Evolutionary conservation across 2,888 invertebrate genomes (phyloP), one percentile per base, ranked within the genome.

Genomic region (Idaea straminata): DNA sequence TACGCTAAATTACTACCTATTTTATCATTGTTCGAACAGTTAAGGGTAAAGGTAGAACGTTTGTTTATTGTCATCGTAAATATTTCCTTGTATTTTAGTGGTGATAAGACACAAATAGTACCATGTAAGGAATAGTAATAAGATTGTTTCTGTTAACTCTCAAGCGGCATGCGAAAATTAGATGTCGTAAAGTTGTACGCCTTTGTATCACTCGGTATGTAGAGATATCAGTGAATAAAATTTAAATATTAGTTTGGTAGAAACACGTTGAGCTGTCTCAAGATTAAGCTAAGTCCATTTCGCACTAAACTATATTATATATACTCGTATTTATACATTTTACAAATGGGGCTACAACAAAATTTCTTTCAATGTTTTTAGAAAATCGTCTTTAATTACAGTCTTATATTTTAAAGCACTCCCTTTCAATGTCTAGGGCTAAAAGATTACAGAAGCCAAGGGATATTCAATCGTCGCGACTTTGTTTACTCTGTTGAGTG

Each of bases 401-500:
- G 47, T 47, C 47, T 47, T 47, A 47, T 47, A 47, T 47, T 47
- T 47, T 47, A 47, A 47, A 47, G 13, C 47, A 47, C 47, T 47
- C 61, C 61, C 59, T 59, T 59, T 63, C 36, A 47, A 35, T 34
- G 76, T 58, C 10, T 34, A 13, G 7, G 34, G 34, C 25, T 25
- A 59, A 59, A 59, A 59, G 59, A 59, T 59, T 59, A 59, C 16
- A 13, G 13, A 59, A 25, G 34, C 69, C 68, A 85, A 86, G 82
- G 82, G 81, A 86, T 91, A 89, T 91, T 92, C 91, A 92, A 92
- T 92, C 85, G 87, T 79, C 80, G 77, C 77, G 84, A 85, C 87
- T 88, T 80, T 87, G 87, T 89, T 89, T 85, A 88, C 86, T 82
- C 64, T 61, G 62, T 62, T 65, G 63, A 64, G 64, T 61, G 34